These are phyloP conservation scores for Encarsia formosa DNA, from an alignment of 2,888 invertebrate species.

Conservation along the genomic window DNA sequence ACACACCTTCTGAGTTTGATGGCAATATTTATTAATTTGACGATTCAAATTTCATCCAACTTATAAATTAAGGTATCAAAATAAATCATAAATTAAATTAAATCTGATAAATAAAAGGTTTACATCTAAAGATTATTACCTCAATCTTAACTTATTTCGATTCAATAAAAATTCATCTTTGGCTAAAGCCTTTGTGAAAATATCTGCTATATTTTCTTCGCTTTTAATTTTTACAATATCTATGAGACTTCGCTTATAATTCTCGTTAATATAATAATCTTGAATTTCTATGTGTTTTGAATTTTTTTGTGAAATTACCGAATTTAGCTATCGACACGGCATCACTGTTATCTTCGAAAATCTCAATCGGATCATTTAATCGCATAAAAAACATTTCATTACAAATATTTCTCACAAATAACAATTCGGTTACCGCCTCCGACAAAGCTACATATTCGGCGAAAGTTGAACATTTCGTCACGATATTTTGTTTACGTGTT, in stretches of 20 bases:
- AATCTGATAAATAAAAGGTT: too few species aligned
- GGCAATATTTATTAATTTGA: too few species aligned
- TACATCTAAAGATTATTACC: too few species aligned
- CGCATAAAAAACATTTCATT: neutral
- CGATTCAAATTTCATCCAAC: too few species aligned
- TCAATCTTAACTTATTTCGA: neutral
- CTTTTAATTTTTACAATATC: conserved; percentile 8
- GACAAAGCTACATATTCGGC: too few species aligned
- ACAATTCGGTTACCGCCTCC: too few species aligned
- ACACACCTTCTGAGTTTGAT: too few species aligned
- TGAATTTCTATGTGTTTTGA: conserved; percentile 15
- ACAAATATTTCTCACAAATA: neutral
- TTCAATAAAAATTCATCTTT: conserved; percentile 4
- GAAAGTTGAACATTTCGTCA: too few species aligned
- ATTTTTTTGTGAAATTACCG: conserved; percentile 24
- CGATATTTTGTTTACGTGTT: conserved; percentile 4
- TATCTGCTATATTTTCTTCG: neutral
- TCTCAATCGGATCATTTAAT: neutral
- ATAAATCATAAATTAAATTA: too few species aligned
- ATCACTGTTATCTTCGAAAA: conserved; percentile 24
- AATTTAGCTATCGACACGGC: conserved; percentile 22
- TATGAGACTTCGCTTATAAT: conserved; percentile 14
- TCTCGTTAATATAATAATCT: conserved; percentile 14
- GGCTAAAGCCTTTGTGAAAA: neutral
- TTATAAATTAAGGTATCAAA: too few species aligned